Evolutionary conservation across 2,113 vertebrate genomes (phyloP), one percentile per base, ranked within the genome.

Genomic region (Melanotaenia duboulayi): DNA sequence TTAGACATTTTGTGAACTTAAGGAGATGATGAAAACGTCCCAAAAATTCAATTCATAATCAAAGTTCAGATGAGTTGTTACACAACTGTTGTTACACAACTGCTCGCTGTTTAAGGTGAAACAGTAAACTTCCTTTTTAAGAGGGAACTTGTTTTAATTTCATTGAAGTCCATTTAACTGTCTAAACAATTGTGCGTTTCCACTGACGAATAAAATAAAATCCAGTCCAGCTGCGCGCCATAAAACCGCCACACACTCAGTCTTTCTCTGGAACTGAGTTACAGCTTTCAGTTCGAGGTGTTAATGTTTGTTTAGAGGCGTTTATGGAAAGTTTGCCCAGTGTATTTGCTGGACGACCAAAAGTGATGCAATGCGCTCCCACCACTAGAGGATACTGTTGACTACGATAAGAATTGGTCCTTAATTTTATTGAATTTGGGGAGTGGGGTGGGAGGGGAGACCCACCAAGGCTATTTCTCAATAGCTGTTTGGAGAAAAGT

Each of bases 301-400:
- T 19, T 42, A 35, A 42, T 50, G 51, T 54, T 22, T 28, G 51
- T 58, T 59, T 28, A 20, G 7, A 24, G n/a, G 54, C 13, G 25
- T 66, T 57, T 25, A 9, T 65, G 70, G 52, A 66, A 64, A 71
- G 6, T n/a, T 14, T 6, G 11, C 13, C 48, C 76, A 78, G 59
- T 4, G 28, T 28, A 6, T 51, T 55, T 82, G 52, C 65, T 52
- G 1, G 11, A 32, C 6, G 54, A 1, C 28, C 24, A 32, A 28
- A 25, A 25, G 14, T 48, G 60, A 66, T 52, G 69, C 56, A 62
- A 10, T 62, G 54, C 44, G 11, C 76, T 61, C 3, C 68, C 3
- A 69, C 90, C 92, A 77, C 91, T 90, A 93, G 92, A 88, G 91
- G 92, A 86, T 89, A 87, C 83, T 92, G 85, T 92, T 91, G 91